Conservation (phyloP, 1,140 invertebrate species). For the Sycobia sp. region DNA sequence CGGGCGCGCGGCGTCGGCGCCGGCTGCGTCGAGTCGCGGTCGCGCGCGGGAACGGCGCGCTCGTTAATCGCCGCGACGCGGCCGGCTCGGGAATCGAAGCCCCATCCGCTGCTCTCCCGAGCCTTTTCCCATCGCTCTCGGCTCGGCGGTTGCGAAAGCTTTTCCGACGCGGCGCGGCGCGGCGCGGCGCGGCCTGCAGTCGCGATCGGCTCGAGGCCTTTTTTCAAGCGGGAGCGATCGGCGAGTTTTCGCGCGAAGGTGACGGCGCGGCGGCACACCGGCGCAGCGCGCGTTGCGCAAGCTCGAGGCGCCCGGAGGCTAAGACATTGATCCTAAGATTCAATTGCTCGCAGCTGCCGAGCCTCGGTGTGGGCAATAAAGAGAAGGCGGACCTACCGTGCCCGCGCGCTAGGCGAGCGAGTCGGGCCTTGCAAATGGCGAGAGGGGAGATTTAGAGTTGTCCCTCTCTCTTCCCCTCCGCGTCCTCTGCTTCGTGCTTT, state of each 20-base stretch:
- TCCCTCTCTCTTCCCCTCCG: conserved; percentile 1
- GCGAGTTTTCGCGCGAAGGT: conserved; percentile 9
- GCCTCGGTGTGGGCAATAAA: background rate
- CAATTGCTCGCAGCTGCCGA: conserved; percentile 8
- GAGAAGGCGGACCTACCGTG: conserved; percentile 9
- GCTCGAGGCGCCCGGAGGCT: conserved; percentile 4
- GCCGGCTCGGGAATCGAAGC: background rate
- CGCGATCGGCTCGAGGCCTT: too few species aligned
- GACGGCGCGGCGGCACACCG: background rate
- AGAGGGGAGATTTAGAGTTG: too few species aligned
- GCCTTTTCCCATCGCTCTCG: conserved; percentile 5
- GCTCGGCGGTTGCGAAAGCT: conserved; percentile 21
- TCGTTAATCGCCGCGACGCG: conserved; percentile 6
- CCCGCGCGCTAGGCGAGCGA: too few species aligned
- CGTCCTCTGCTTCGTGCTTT: too few species aligned
- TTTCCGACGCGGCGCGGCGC: conserved; percentile 17
- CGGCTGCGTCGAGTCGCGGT: too few species aligned
- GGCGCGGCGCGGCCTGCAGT: too few species aligned
- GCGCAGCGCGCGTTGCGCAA: conserved; percentile 26
- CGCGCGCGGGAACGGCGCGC: too few species aligned
- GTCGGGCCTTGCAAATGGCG: too few species aligned
- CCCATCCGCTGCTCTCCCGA: background rate
- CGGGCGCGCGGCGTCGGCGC: too few species aligned
- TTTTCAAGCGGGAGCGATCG: background rate
- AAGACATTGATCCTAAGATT: conserved; percentile 35